Percentiles rank a stretch among this genome's conserved stretches.
These are phyloP conservation scores for Sussaba pulchella DNA, from an alignment of 2,888 invertebrate genomes.

Conservation along the genomic window DNA sequence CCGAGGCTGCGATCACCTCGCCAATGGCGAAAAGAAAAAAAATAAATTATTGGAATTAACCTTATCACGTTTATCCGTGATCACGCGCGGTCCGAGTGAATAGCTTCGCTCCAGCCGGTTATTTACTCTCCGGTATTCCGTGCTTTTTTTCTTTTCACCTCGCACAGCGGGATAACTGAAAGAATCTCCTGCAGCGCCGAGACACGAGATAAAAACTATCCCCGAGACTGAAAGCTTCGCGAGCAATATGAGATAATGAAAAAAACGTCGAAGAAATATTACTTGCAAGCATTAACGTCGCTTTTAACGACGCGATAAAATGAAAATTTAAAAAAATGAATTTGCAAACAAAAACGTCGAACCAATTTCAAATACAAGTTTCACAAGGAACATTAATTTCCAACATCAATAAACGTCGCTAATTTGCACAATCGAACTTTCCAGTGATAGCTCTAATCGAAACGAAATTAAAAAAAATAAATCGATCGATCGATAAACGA, in stretches of 20 bases:
- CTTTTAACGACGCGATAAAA: conserved; percentile 6
- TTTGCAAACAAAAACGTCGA: background rate
- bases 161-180: conserved; percentile 36
- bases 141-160: conserved; percentile 16
- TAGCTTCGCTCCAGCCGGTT: conserved; percentile 37
- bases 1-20: background rate
- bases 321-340: background rate
- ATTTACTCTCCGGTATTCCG: conserved; percentile 22
- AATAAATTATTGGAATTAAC: conserved; percentile 47
- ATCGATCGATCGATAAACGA: background rate
- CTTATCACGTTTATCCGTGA: conserved; percentile 51
- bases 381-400: conserved; percentile 2
- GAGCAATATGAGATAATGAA: conserved; percentile 56
- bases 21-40: conserved; percentile 1
- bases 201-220: conserved; percentile 36
- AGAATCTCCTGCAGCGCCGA: conserved; percentile 31
- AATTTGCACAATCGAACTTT: background rate
- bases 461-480: background rate
- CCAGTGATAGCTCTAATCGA: background rate
- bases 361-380: background rate
- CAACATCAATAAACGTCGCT: conserved; percentile 10
- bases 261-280: conserved; percentile 20
- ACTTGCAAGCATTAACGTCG: conserved; percentile 19
- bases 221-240: conserved; percentile 43
- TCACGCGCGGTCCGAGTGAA: conserved; percentile 38